A percentile compares a stretch with the other conserved stretches of the same genome.
phyloP scores from a whole-genome alignment of 2,113 vertebrate species.

The Rattus rattus region DNA sequence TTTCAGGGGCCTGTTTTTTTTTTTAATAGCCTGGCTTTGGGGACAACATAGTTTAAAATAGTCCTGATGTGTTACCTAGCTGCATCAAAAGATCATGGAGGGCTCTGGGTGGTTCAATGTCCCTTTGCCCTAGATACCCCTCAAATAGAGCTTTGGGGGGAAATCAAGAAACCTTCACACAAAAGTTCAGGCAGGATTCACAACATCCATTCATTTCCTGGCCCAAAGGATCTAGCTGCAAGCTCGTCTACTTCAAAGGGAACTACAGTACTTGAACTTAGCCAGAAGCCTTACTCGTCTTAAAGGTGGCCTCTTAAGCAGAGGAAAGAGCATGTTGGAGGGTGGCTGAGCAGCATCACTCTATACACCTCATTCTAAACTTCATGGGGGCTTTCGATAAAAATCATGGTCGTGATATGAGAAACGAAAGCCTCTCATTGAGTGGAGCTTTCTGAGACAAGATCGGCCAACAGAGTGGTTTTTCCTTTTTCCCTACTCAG shows the following conservation, averaged over 20 bases:
- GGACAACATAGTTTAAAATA: not conserved
- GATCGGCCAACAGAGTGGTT: not conserved
- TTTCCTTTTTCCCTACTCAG: not conserved
- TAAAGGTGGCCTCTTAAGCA: not conserved
- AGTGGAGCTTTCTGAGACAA: not conserved
- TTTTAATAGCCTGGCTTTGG: not conserved
- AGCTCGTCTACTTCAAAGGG: not conserved
- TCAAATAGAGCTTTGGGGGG: not conserved
- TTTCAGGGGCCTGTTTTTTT: not conserved
- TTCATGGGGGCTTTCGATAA: not conserved
- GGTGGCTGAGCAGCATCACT: not conserved
- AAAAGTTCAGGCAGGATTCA: not conserved
- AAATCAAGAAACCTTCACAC: not conserved
- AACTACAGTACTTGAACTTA: not conserved
- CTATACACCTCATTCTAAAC: not conserved
- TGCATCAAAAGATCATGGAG: not conserved
- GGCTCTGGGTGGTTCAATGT: not conserved
- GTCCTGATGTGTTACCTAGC: not conserved
- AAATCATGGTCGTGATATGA: not conserved
- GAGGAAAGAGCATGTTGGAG: not conserved
- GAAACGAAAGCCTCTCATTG: not conserved
- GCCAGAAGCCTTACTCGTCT: not conserved
- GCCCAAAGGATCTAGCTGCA: not conserved
- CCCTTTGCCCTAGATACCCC: not conserved
- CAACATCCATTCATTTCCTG: not conserved